Evolutionary conservation across 64 coral and sea anemone genomes (phyloP).

Genomic region (Hydrozoanthus tunicans): DNA sequence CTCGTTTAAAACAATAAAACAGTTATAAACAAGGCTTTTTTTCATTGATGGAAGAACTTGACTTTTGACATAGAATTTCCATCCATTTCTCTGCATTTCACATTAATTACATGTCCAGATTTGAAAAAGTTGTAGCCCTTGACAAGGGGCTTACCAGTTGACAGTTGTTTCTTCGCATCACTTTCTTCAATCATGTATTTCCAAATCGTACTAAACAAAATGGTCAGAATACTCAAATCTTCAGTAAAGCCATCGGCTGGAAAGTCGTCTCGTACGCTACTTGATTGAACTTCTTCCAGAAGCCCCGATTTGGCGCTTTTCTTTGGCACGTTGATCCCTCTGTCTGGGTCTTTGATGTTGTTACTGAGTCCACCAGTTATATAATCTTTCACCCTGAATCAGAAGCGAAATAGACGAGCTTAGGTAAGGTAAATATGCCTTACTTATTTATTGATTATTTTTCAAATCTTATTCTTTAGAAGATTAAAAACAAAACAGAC

Average conservation of each 20-base stretch:
- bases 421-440: too few relatives aligned
- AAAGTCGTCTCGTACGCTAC: slow-evolving; percentile 17
- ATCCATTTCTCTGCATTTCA: slow-evolving; percentile 30
- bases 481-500: too few relatives aligned
- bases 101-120: slow-evolving; percentile 56
- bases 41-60: slow-evolving; percentile 81
- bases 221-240: slow-evolving; percentile 30
- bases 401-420: too few relatives aligned
- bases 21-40: slow-evolving; percentile 24
- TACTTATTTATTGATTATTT: too few relatives aligned
- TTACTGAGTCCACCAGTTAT: slow-evolving; percentile 36
- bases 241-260: slow-evolving; percentile 42
- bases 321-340: slow-evolving; percentile 33
- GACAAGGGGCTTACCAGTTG: neutral
- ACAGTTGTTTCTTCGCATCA: slow-evolving; percentile 48
- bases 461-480: too few relatives aligned
- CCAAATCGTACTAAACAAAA: slow-evolving; percentile 17
- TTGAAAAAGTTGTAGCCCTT: slow-evolving; percentile 6
- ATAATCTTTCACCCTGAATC: slow-evolving; percentile 58
- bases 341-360: slow-evolving; percentile 43
- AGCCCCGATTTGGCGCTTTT: slow-evolving; percentile 26
- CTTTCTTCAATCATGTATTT: slow-evolving; percentile 24
- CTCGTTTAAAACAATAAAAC: neutral
- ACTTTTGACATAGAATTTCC: slow-evolving; percentile 50
- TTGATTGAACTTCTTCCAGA: slow-evolving; percentile 7